Percentiles rank a stretch among this genome's conserved stretches.
phyloP scores from a whole-genome alignment of 2,113 vertebrate species.

The Ploceus nigricollis region DNA sequence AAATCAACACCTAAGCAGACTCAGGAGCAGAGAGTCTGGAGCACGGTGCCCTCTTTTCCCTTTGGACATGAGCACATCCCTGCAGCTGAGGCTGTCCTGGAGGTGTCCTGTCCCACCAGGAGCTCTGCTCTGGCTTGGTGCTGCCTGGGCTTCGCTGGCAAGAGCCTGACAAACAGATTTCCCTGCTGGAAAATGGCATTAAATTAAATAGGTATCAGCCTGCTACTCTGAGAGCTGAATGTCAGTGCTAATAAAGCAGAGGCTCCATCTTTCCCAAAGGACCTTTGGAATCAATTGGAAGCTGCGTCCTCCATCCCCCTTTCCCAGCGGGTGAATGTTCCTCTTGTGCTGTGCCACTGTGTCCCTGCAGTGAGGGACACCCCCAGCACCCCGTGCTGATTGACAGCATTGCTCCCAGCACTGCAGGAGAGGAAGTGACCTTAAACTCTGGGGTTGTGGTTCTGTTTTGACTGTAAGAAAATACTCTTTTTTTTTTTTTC shows the following conservation, averaged over 20 bases:
- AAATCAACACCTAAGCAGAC: not conserved
- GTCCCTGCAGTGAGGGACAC: constrained; percentile 23
- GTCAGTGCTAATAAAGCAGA: constrained; percentile 50
- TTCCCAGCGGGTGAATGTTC: not conserved
- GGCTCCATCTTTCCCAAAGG: constrained; percentile 18
- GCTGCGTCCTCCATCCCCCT: not conserved
- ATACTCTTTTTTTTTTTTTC: not conserved
- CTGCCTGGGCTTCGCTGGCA: not conserved
- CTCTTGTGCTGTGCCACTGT: not conserved
- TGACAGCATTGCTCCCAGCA: constrained; percentile 69
- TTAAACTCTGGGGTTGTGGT: constrained; percentile 58
- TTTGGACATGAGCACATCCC: not conserved
- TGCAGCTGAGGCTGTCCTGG: not conserved
- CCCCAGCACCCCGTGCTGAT: constrained; percentile 42
- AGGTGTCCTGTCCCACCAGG: not conserved
- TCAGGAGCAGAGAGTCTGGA: not conserved
- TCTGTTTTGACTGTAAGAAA: constrained; percentile 46
- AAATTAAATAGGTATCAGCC: constrained; percentile 14
- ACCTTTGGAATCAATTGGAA: constrained; percentile 25
- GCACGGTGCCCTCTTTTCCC: not conserved
- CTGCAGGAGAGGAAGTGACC: constrained; percentile 72
- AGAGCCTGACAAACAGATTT: not conserved
- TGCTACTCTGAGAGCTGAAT: constrained; percentile 9
- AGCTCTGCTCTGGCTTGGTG: not conserved
- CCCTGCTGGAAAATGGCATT: not conserved